phyloP scores from a whole-genome alignment of 2,113 vertebrate genomes.

The Chrysochloris asiatica region DNA sequence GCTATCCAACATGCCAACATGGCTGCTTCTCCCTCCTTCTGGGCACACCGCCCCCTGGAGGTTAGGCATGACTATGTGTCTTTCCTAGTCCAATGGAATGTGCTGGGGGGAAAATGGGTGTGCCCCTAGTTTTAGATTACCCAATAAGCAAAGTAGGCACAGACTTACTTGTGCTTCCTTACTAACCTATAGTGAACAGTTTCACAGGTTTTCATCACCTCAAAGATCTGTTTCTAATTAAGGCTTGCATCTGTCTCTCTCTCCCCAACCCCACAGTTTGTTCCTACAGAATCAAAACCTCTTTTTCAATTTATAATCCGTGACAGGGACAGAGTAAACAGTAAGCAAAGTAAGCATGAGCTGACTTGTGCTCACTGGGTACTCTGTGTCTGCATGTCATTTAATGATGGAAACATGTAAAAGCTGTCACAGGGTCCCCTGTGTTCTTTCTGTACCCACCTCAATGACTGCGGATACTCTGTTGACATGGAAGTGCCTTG shows the following conservation, averaged over 20 bases:
- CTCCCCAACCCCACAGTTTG: too few relatives aligned
- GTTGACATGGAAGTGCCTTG: not conserved
- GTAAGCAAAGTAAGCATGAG: not conserved
- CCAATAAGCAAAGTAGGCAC: not conserved
- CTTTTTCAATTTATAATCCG: too few relatives aligned
- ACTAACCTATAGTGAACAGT: not conserved
- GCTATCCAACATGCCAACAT: not conserved
- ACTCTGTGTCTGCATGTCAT: not conserved
- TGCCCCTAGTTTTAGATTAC: too few relatives aligned
- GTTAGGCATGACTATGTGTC: rapidly evolving
- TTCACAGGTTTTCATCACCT: not conserved
- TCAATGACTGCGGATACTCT: not conserved
- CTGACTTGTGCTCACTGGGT: not conserved
- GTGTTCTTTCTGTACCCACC: too few relatives aligned
- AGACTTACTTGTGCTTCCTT: too few relatives aligned
- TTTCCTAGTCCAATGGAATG: not conserved
- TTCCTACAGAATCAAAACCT: too few relatives aligned
- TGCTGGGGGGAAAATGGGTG: not conserved
- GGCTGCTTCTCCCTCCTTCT: not conserved
- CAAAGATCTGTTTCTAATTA: too few relatives aligned
- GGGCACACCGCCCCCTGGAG: rapidly evolving
- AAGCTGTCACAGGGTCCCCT: too few relatives aligned
- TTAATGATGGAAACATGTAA: too few relatives aligned
- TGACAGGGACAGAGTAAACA: too few relatives aligned
- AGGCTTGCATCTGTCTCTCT: too few relatives aligned